phyloP scores from a whole-genome alignment of 1,140 invertebrate genomes.

The Prorops nasuta region DNA sequence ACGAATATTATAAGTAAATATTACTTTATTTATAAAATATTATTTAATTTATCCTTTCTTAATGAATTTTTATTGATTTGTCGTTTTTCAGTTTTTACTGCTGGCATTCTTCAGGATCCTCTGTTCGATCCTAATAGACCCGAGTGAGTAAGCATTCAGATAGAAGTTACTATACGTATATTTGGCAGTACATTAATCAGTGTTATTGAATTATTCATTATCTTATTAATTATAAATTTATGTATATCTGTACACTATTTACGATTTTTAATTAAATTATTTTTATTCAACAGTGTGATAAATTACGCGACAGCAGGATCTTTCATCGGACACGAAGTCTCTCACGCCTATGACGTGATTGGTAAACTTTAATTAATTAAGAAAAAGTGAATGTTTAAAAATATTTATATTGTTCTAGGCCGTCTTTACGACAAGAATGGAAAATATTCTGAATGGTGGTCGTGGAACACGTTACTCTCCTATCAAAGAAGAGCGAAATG shows the following conservation, averaged over 20 bases:
- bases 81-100: conserved; percentile 15
- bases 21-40: not conserved
- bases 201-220: no score
- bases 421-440: conserved; percentile 5
- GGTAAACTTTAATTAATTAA: conserved; percentile 20
- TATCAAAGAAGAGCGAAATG: conserved; percentile 7
- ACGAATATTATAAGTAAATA: not conserved
- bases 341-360: conserved; percentile 51
- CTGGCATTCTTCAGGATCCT: conserved; percentile 20
- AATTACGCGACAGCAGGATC: conserved; percentile 53
- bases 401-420: not conserved
- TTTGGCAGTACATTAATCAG: no score
- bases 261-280: not conserved
- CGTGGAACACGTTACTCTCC: not conserved
- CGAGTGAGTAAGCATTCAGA: not conserved
- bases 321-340: conserved; percentile 51
- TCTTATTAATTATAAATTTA: not conserved
- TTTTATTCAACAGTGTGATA: conserved; percentile 16
- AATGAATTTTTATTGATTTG: no score
- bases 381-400: not conserved
- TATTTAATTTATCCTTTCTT: conserved; percentile 1
- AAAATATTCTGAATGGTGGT: conserved; percentile 3
- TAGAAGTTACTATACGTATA: no score
- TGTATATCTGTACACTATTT: not conserved
- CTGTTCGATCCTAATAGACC: conserved; percentile 9